Evolutionary conservation across 2,797 vertebrate genomes (phyloP).

Genomic region (Fistularia tabacaria): DNA sequence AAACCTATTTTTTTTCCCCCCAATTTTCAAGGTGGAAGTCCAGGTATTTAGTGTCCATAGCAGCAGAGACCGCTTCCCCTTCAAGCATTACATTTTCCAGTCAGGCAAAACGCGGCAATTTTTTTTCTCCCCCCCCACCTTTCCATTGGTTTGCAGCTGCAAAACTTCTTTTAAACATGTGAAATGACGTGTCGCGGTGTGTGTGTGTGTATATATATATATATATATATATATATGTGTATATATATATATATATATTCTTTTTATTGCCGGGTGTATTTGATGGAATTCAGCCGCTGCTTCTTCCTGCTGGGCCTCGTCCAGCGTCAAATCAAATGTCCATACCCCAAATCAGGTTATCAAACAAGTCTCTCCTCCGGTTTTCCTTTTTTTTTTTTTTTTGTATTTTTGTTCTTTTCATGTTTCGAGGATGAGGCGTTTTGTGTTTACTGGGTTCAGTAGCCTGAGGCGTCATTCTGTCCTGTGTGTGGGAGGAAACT

Average conservation of each 20-base stretch:
- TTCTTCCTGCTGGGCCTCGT: slow-evolving; percentile 43
- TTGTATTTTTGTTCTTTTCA: slow-evolving; percentile 5
- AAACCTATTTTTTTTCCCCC: slow-evolving; percentile 15
- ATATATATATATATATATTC: too few species aligned
- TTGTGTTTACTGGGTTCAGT: slow-evolving; percentile 64
- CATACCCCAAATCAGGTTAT: slow-evolving; percentile 60
- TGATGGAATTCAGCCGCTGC: slow-evolving; percentile 52
- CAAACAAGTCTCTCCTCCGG: slow-evolving; percentile 44
- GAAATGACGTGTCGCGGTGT: too few species aligned
- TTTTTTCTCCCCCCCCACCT: too few species aligned
- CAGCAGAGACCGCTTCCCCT: too few species aligned
- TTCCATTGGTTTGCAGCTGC: too few species aligned
- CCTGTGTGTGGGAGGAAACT: slow-evolving; percentile 33
- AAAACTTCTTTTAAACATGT: too few species aligned
- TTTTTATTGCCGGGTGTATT: slow-evolving; percentile 27
- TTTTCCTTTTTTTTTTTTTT: slow-evolving; percentile 13
- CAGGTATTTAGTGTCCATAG: neutral
- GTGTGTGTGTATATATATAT: too few species aligned
- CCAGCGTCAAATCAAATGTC: slow-evolving; percentile 56
- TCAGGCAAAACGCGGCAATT: too few species aligned
- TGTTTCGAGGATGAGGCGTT: slow-evolving; percentile 56
- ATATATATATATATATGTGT: too few species aligned
- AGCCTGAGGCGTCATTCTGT: slow-evolving; percentile 62
- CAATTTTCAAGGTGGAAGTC: slow-evolving; percentile 3
- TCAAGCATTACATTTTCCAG: too few species aligned